These are phyloP conservation scores for Squalus acanthias DNA, from an alignment of 2,797 vertebrate species.

Conservation along the genomic window DNA sequence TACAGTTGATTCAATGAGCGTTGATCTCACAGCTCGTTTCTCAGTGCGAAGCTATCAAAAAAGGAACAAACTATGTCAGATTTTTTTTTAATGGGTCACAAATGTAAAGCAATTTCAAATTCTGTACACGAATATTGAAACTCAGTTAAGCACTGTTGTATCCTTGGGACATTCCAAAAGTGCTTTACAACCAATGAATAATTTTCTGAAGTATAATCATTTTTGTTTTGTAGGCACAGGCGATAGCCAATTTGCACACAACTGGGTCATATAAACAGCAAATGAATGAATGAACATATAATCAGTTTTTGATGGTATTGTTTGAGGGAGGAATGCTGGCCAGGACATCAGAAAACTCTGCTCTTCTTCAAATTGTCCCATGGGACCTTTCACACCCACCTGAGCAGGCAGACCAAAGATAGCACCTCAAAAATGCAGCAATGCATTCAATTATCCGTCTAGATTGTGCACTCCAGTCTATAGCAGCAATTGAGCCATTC, in stretches of 20 bases:
- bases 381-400: background rate
- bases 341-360: background rate
- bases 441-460: background rate
- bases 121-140: background rate
- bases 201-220: background rate
- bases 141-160: background rate
- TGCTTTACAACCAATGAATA: background rate
- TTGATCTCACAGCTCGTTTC: constrained; percentile 36
- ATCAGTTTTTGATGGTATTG: background rate
- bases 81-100: background rate
- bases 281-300: background rate
- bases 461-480: background rate
- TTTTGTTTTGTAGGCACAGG: background rate
- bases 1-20: constrained; percentile 34
- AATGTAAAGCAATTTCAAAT: background rate
- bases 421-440: background rate
- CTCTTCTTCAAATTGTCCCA: background rate
- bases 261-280: background rate
- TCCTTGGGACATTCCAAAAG: too few relatives aligned
- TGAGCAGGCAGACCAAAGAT: background rate
- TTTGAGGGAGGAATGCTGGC: background rate
- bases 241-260: background rate
- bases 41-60: constrained; percentile 58
- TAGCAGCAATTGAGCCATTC: too few relatives aligned
- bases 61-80: constrained; percentile 24